Percentiles rank a stretch among this genome's conserved stretches.
phyloP scores from a whole-genome alignment of 2,113 vertebrate species.

The Psilopogon haemacephalus region DNA sequence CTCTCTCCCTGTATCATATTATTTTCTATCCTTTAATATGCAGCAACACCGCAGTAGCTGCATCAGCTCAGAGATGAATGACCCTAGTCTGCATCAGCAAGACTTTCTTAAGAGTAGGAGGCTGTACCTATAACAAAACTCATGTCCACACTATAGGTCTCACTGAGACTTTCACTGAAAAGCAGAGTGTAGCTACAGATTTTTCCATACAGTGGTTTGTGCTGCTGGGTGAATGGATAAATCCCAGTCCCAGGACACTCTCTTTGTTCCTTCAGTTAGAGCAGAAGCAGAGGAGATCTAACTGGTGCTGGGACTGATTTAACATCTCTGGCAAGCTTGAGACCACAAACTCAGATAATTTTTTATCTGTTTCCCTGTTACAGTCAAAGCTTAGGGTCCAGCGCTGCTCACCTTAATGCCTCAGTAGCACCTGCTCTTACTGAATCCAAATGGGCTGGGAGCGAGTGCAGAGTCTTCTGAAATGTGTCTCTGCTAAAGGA shows the following conservation, averaged over 20 bases:
- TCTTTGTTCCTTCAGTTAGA: background rate
- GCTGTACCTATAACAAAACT: background rate
- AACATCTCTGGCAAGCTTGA: background rate
- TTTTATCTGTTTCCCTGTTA: background rate
- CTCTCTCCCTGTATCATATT: background rate
- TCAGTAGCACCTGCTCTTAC: background rate
- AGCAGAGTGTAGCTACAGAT: background rate
- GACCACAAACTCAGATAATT: background rate
- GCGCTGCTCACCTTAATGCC: background rate
- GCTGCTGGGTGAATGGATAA: background rate
- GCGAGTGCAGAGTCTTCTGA: background rate
- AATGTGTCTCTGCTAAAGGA: conserved; percentile 4
- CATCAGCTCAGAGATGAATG: background rate
- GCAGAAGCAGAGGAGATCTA: background rate
- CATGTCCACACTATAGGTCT: background rate
- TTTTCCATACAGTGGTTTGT: background rate
- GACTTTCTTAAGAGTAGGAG: background rate
- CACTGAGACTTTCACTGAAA: background rate
- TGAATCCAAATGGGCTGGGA: background rate
- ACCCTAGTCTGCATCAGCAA: background rate
- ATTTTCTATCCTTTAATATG: background rate
- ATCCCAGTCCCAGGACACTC: background rate
- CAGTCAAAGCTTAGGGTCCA: background rate
- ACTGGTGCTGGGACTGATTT: background rate
- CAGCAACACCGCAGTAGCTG: background rate